A percentile compares a stretch with the other conserved stretches of the same genome.
Conservation (phyloP, 2,113 vertebrate species). For the Pachyramphus minor region DNA sequence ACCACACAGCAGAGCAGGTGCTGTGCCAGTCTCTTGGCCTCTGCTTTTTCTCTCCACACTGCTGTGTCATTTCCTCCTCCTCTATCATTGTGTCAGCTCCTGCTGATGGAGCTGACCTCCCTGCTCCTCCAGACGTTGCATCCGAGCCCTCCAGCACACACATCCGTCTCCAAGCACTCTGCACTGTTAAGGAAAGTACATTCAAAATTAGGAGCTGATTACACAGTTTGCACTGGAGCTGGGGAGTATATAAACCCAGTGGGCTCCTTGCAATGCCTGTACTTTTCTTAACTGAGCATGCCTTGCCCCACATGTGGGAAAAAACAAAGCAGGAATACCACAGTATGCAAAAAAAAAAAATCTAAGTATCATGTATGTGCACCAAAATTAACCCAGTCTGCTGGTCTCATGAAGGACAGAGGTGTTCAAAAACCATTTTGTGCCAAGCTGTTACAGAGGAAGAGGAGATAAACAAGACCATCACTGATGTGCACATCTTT, state of each 20-base stretch:
- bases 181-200: background rate
- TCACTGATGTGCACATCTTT: background rate
- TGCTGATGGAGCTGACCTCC: slow-evolving; percentile 24
- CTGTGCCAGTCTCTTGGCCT: background rate
- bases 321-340: background rate
- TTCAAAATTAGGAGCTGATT: slow-evolving; percentile 4
- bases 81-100: slow-evolving; percentile 21
- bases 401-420: background rate
- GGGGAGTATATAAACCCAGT: background rate
- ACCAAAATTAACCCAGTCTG: background rate
- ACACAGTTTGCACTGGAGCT: background rate
- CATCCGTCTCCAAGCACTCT: background rate
- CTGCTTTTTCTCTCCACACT: background rate
- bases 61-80: background rate
- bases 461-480: background rate
- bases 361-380: too few species aligned
- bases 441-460: background rate
- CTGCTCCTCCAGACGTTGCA: background rate
- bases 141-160: background rate
- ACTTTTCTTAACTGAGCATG: background rate
- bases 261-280: background rate
- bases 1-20: background rate
- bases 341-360: too few species aligned
- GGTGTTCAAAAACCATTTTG: background rate
- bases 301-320: background rate